Percentiles rank a stretch among this genome's conserved stretches.
phyloP scores from a whole-genome alignment of 2,888 invertebrate genomes.

The Apamea crenata region DNA sequence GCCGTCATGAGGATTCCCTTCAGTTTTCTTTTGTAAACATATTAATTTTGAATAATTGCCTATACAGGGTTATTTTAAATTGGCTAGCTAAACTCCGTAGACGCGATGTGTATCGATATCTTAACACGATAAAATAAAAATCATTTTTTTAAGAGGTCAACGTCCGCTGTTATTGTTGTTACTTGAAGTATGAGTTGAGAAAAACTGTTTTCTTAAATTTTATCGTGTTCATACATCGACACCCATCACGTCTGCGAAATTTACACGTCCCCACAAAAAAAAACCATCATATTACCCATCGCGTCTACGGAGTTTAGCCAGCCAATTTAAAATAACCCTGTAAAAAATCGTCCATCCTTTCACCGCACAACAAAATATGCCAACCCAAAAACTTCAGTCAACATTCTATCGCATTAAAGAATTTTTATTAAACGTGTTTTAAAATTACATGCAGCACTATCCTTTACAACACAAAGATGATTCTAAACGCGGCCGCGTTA shows the following conservation, averaged over 20 bases:
- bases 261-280: no score
- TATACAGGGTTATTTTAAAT: no score
- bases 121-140: not conserved
- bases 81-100: not conserved
- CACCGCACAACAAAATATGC: no score
- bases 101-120: not conserved
- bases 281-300: no score
- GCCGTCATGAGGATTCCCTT: not conserved
- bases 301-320: no score
- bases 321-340: no score
- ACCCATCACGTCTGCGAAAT: not conserved
- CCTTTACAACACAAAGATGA: not conserved
- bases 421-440: not conserved
- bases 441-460: not conserved
- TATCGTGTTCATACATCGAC: not conserved
- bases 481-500: not conserved
- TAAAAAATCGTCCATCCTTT: not conserved
- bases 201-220: not conserved
- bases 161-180: not conserved
- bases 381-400: not conserved
- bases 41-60: no score
- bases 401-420: not conserved
- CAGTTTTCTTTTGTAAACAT: not conserved
- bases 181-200: not conserved
- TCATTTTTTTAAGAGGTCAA: not conserved